phyloP scores from a whole-genome alignment of 2,888 invertebrate genomes.

The Sepioteuthis lessoniana region DNA sequence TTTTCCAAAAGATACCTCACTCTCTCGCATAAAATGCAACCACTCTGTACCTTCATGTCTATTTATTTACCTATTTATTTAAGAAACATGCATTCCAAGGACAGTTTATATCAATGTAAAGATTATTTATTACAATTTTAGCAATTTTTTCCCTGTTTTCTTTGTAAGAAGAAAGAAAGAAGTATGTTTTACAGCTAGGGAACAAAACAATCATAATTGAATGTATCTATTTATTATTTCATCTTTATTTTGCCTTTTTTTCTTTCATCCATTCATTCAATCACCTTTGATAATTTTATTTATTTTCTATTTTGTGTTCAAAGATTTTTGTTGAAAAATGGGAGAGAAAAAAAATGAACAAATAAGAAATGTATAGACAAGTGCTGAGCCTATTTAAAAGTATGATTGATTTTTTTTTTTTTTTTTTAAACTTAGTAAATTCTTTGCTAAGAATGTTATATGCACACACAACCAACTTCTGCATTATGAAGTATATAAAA shows the following conservation, averaged over 20 bases:
- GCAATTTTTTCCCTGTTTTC: not conserved
- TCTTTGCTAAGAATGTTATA: not conserved
- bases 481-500: not conserved
- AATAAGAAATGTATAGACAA: not conserved
- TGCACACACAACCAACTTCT: not conserved
- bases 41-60: not conserved
- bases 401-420: not conserved
- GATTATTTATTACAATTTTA: not conserved
- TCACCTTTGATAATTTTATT: not conserved
- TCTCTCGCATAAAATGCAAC: constrained; percentile 23
- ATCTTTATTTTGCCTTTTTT: not conserved
- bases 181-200: not conserved
- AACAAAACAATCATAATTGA: too few relatives aligned
- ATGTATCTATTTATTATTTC: not conserved
- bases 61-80: constrained; percentile 6
- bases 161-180: not conserved
- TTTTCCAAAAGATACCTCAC: not conserved
- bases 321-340: not conserved
- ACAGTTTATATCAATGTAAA: not conserved
- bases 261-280: not conserved
- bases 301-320: not conserved
- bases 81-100: not conserved
- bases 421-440: not conserved
- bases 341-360: not conserved
- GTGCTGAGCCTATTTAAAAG: too few relatives aligned